phyloP scores from a whole-genome alignment of 2,113 vertebrate species.

The Argyrosomus japonicus region DNA sequence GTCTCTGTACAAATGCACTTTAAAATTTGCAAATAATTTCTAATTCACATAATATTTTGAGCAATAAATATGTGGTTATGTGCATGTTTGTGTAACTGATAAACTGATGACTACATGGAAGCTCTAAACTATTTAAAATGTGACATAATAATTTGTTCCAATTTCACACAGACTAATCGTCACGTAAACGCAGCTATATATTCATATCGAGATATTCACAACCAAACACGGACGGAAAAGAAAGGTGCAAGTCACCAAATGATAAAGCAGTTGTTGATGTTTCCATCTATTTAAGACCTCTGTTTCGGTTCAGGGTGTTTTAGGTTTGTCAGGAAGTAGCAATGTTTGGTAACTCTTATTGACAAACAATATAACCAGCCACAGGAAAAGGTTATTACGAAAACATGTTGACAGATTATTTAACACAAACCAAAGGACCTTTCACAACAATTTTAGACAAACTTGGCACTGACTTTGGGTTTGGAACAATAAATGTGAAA shows the following conservation, averaged over 20 bases:
- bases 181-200: not conserved
- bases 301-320: not conserved
- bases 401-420: too few species aligned
- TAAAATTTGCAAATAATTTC: not conserved
- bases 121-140: not conserved
- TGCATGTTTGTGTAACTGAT: too few species aligned
- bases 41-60: not conserved
- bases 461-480: not conserved
- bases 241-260: not conserved
- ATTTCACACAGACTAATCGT: not conserved
- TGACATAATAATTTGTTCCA: not conserved
- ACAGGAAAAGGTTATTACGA: not conserved
- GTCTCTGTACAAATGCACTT: not conserved
- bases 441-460: not conserved
- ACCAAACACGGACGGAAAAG: not conserved
- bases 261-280: not conserved
- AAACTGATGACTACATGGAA: not conserved
- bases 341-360: not conserved
- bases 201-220: not conserved
- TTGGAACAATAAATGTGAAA: not conserved
- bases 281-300: not conserved
- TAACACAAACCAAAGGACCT: not conserved
- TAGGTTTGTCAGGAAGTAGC: not conserved
- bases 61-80: not conserved
- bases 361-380: not conserved